Percentiles rank a stretch among this genome's conserved stretches.
These are phyloP conservation scores for Taphrorychus bicolor DNA, from an alignment of 2,888 invertebrate species.

Conservation along the genomic window DNA sequence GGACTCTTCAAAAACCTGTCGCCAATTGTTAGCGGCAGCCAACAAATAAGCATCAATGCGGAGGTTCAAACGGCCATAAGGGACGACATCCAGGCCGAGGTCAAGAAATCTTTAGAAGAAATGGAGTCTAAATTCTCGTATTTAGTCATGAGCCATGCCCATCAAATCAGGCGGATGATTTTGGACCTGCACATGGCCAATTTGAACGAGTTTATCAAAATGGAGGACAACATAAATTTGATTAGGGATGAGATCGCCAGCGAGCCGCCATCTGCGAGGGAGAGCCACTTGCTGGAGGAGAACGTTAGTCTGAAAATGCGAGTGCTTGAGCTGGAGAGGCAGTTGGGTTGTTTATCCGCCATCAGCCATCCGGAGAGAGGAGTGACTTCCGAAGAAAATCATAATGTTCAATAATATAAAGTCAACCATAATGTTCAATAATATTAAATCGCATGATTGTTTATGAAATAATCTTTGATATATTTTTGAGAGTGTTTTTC, in stretches of 20 bases:
- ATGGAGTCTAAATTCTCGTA: conserved; percentile 47
- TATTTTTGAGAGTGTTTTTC: background rate
- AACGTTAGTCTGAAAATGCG: conserved; percentile 57
- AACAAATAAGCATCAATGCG: background rate
- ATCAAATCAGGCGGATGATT: conserved; percentile 49
- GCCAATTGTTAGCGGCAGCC: conserved; percentile 29
- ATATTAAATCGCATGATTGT: too few relatives aligned
- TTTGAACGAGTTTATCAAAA: conserved; percentile 54
- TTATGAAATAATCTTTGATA: background rate
- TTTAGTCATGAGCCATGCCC: conserved; percentile 46
- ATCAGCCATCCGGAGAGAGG: background rate
- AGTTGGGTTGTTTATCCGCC: conserved; percentile 2
- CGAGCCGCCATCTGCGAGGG: conserved; percentile 52
- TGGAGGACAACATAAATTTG: conserved; percentile 49
- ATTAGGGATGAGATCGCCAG: conserved; percentile 44
- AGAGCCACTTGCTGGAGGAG: conserved; percentile 59
- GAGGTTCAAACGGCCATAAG: background rate
- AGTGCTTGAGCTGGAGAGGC: conserved; percentile 14
- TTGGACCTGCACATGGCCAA: conserved; percentile 53
- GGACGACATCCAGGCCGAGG: conserved; percentile 43
- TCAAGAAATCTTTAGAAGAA: conserved; percentile 45
- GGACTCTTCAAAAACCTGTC: conserved; percentile 27
- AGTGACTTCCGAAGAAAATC: background rate
- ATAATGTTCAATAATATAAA: too few relatives aligned
- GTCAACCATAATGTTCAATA: background rate